Evolutionary conservation across 2,113 vertebrate species (phyloP).

Genomic region (Vanacampus margaritifer): DNA sequence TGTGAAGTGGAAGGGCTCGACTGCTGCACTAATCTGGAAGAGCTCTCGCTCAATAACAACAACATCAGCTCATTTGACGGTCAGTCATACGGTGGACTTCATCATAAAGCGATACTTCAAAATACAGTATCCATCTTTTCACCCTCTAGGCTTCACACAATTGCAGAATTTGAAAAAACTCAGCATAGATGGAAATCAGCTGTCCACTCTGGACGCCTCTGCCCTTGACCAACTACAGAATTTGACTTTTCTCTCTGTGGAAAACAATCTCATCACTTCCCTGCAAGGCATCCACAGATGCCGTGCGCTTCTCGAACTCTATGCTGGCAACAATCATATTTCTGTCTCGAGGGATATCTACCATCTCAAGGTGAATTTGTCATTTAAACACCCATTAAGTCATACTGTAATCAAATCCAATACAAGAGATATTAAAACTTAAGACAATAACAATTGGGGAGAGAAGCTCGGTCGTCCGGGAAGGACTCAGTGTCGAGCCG

Average conservation of each 20-base stretch:
- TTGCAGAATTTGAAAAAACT: slow-evolving; percentile 74
- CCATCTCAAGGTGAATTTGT: slow-evolving; percentile 73
- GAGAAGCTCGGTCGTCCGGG: no score
- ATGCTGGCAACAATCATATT: slow-evolving; percentile 80
- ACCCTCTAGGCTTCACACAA: slow-evolving; percentile 74
- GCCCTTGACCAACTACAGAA: slow-evolving; percentile 75
- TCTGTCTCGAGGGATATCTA: slow-evolving; percentile 77
- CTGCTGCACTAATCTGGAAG: slow-evolving; percentile 76
- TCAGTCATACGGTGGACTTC: slow-evolving; percentile 30
- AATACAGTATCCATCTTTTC: slow-evolving; percentile 15
- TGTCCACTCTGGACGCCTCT: slow-evolving; percentile 70
- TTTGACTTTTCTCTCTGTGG: slow-evolving; percentile 79
- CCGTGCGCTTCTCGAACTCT: slow-evolving; percentile 79
- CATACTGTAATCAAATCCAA: neutral
- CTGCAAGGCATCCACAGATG: slow-evolving; percentile 75
- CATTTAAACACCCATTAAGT: neutral
- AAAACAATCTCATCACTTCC: slow-evolving; percentile 79
- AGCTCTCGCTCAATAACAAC: slow-evolving; percentile 82
- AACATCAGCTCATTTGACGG: slow-evolving; percentile 77
- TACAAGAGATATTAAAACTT: no score
- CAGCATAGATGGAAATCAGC: slow-evolving; percentile 79
- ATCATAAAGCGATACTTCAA: neutral
- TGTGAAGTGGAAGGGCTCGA: slow-evolving; percentile 78
- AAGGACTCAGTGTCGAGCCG: no score
- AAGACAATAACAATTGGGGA: no score